phyloP scores from a whole-genome alignment of 2,888 invertebrate genomes.

The Rhagophthalmus giganteus region DNA sequence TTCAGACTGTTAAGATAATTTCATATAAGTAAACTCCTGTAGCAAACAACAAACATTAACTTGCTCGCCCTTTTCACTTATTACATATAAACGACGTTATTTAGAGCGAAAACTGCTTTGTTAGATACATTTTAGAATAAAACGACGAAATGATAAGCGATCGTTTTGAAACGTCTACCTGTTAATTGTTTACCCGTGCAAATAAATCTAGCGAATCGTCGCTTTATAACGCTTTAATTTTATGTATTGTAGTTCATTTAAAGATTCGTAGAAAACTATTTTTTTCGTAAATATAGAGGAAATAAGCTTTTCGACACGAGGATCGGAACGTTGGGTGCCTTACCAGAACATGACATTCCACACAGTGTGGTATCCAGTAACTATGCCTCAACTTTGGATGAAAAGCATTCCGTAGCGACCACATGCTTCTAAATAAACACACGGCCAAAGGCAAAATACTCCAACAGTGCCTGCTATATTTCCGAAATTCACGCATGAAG shows the following conservation, averaged over 20 bases:
- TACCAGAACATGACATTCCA: conserved; percentile 54
- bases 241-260: no score
- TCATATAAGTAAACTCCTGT: conserved; percentile 36
- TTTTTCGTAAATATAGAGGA: conserved; percentile 18
- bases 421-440: conserved; percentile 55
- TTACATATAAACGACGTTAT: conserved; percentile 16
- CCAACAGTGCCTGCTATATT: conserved; percentile 26
- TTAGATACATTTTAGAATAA: no score
- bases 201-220: no score
- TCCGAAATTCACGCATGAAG: conserved; percentile 24
- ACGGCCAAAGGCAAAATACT: conserved; percentile 30
- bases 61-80: conserved; percentile 23
- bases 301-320: conserved; percentile 37
- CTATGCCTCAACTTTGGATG: conserved; percentile 57
- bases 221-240: no score
- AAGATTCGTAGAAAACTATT: conserved; percentile 1
- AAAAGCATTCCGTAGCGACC: conserved; percentile 55
- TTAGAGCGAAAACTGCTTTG: conserved; percentile 18
- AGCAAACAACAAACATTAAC: conserved; percentile 22
- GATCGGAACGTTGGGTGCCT: conserved; percentile 27
- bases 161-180: no score
- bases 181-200: no score
- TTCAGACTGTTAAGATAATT: conserved; percentile 51
- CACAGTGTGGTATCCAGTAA: conserved; percentile 53
- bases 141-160: no score